A percentile compares a stretch with the other conserved stretches of the same genome.
These are phyloP conservation scores for Chymomyza caudatula DNA, from an alignment of 2,888 invertebrate genomes.

Conservation along the genomic window DNA sequence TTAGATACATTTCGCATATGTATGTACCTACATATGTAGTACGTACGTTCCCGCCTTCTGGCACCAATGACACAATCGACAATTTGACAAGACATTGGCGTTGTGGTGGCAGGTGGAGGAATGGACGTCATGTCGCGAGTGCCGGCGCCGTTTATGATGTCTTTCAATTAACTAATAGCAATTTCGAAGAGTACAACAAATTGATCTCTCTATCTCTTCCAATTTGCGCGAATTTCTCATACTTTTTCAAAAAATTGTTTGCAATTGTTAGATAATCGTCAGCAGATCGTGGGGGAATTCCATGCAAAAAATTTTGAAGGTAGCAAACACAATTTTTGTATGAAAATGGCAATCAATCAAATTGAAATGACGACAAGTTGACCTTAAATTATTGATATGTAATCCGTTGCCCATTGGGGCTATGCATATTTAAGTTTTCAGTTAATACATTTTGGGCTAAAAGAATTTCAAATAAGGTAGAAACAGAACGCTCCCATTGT, in stretches of 20 bases:
- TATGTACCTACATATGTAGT: not conserved
- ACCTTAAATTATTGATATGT: not conserved
- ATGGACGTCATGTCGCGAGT: not conserved
- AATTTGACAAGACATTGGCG: not conserved
- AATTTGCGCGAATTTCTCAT: not conserved
- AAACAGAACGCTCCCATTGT: not conserved
- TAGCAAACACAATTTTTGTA: not conserved
- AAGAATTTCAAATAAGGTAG: not conserved
- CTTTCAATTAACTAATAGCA: not conserved
- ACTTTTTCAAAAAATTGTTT: not conserved
- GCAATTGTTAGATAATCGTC: conserved; percentile 3
- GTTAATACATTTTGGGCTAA: not conserved
- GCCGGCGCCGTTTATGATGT: not conserved
- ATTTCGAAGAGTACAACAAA: not conserved
- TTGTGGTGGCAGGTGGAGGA: not conserved
- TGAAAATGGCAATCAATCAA: not conserved
- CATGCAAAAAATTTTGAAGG: not conserved
- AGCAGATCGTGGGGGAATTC: not conserved
- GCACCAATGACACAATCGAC: not conserved
- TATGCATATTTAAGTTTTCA: not conserved
- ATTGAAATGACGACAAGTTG: not conserved
- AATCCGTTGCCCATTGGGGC: not conserved
- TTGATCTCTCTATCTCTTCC: not conserved
- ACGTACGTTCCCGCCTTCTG: not conserved
- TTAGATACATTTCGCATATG: conserved; percentile 14